A percentile compares a stretch with the other conserved stretches of the same genome.
phyloP scores from a whole-genome alignment of 1,140 invertebrate genomes.

The Micrasema minimum region DNA sequence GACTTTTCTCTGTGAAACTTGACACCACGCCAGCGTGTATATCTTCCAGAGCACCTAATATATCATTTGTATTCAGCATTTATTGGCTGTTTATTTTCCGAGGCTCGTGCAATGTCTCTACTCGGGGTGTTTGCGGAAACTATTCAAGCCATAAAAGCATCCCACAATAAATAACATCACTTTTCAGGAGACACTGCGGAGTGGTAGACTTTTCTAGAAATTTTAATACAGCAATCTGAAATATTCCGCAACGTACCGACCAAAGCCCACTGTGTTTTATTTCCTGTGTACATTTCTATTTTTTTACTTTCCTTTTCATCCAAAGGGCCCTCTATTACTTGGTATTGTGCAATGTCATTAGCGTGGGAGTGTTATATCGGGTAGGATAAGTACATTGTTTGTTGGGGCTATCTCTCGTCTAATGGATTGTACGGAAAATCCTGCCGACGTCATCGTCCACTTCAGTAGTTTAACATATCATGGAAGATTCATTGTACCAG shows the following conservation, averaged over 20 bases:
- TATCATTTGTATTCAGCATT: conserved; percentile 22
- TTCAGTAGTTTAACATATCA: conserved; percentile 5
- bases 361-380: not conserved
- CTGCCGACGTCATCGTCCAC: conserved; percentile 21
- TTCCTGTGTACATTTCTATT: no score
- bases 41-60: conserved; percentile 17
- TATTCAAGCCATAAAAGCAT: conserved; percentile 27
- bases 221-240: no score
- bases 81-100: conserved; percentile 9
- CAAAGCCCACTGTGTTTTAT: no score
- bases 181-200: conserved; percentile 15
- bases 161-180: conserved; percentile 26
- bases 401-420: conserved; percentile 1
- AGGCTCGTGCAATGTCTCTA: not conserved
- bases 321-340: no score
- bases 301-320: no score
- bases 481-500: not conserved
- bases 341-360: not conserved
- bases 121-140: conserved; percentile 31
- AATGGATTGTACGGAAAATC: conserved; percentile 13
- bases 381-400: not conserved
- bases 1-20: conserved; percentile 6
- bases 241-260: no score
- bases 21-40: conserved; percentile 12
- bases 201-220: not conserved